Percentiles rank a stretch among this genome's conserved stretches.
phyloP scores from a whole-genome alignment of 2,797 vertebrate species.

The Uromys caudimaculatus region DNA sequence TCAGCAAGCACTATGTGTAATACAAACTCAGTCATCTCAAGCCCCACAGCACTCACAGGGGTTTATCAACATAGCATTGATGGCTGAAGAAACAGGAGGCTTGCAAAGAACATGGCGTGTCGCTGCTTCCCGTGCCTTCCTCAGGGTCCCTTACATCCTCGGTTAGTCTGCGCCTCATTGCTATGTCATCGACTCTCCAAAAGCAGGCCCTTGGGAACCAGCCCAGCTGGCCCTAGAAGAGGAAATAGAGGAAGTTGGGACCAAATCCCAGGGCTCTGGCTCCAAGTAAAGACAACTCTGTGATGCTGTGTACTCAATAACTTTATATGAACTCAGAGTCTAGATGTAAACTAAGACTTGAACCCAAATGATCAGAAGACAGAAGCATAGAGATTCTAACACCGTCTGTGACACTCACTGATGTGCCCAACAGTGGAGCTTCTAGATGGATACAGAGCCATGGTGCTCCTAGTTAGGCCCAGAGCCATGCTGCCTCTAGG shows the following conservation, averaged over 20 bases:
- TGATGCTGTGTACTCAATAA: background rate
- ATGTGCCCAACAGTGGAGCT: rapidly evolving
- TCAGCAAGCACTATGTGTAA: background rate
- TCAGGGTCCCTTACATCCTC: background rate
- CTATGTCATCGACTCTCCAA: background rate
- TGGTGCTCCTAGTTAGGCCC: background rate
- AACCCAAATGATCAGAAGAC: background rate
- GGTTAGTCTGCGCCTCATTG: background rate
- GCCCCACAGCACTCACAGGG: background rate
- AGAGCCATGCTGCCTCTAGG: background rate
- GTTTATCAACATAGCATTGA: background rate
- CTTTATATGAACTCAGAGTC: background rate
- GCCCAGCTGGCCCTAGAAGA: background rate
- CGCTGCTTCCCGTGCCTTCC: background rate
- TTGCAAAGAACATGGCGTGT: background rate
- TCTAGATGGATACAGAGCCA: background rate
- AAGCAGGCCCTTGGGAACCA: background rate
- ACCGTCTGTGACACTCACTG: background rate
- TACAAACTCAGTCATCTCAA: background rate
- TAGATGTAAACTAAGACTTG: background rate
- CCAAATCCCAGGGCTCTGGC: background rate
- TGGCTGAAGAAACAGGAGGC: background rate
- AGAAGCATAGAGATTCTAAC: background rate
- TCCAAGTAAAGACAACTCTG: background rate
- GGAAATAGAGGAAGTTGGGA: too few species aligned